These are phyloP conservation scores for Theocolax elegans DNA, from an alignment of 1,140 invertebrate species.

Conservation along the genomic window DNA sequence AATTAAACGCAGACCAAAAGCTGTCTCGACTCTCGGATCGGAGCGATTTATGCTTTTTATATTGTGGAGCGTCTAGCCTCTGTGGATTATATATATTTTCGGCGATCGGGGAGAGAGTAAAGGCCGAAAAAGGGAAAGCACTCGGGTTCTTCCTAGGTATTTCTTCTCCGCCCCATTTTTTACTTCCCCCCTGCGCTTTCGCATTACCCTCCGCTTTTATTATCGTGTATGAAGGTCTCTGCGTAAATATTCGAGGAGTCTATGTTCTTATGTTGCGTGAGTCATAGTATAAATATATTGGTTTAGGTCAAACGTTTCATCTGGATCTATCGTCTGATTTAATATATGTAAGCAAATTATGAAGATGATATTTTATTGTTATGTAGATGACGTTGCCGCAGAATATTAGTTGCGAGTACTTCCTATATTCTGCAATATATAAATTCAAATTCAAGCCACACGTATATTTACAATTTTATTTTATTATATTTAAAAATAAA, in stretches of 20 bases:
- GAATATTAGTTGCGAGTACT: no score
- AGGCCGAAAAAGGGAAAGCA: background rate
- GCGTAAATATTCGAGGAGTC: background rate
- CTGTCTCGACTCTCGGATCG: conserved; percentile 1
- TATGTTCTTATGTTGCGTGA: no score
- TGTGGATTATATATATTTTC: background rate
- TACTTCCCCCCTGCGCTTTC: background rate
- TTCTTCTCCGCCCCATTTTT: background rate
- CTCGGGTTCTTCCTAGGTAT: background rate
- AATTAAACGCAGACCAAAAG: conserved; percentile 5
- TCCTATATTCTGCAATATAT: no score
- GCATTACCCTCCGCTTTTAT: background rate
- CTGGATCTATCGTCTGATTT: no score
- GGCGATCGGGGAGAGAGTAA: background rate
- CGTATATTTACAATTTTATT: no score
- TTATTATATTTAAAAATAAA: no score
- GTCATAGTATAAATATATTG: no score
- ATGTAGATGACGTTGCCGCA: no score
- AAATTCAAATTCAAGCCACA: no score
- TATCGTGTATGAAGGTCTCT: background rate
- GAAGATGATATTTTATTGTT: no score
- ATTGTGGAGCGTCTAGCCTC: background rate
- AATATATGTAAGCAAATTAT: no score
- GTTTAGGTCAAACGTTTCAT: no score
- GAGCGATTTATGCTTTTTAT: conserved; percentile 28